phyloP scores from a whole-genome alignment of 2,113 vertebrate genomes.

The Leptocoma aspasia region DNA sequence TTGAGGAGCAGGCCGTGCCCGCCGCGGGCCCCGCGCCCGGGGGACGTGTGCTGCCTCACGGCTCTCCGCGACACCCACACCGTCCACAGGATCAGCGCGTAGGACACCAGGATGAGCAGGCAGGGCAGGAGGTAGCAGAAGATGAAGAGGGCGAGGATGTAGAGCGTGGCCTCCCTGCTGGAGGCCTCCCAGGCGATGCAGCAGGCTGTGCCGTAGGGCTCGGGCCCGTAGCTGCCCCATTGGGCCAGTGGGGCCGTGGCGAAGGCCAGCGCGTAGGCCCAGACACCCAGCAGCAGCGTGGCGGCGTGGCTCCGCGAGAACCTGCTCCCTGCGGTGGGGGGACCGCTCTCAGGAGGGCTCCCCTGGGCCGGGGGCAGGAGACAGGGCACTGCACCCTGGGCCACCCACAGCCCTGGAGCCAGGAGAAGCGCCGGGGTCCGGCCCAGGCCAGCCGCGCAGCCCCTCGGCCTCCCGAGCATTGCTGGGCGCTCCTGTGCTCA shows the following conservation, averaged over 20 bases:
- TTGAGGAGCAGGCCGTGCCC: constrained; percentile 77
- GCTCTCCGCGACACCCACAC: constrained; percentile 75
- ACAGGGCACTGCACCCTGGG: not conserved
- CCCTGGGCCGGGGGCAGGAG: accelerated
- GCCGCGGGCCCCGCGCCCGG: constrained; percentile 67
- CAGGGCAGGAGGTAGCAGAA: constrained; percentile 86
- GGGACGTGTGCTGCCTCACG: constrained; percentile 75
- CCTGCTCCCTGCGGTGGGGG: constrained; percentile 72
- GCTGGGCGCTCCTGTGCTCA: accelerated
- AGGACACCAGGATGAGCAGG: constrained; percentile 79
- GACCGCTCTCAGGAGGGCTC: not conserved
- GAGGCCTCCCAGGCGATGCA: constrained; percentile 81
- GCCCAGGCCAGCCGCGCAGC: accelerated
- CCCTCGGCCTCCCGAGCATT: accelerated
- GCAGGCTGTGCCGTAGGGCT: constrained; percentile 87
- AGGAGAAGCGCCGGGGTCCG: accelerated
- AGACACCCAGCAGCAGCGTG: constrained; percentile 73
- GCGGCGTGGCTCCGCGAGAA: constrained; percentile 74
- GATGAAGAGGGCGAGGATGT: constrained; percentile 80
- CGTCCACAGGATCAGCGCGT: constrained; percentile 77
- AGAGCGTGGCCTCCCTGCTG: constrained; percentile 72
- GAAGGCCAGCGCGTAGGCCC: constrained; percentile 80
- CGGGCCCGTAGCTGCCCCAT: constrained; percentile 81
- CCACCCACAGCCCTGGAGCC: not conserved
- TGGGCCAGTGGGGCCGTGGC: constrained; percentile 76